Evolutionary conservation across 2,113 vertebrate genomes (phyloP).

Genomic region (Smithornis capensis): DNA sequence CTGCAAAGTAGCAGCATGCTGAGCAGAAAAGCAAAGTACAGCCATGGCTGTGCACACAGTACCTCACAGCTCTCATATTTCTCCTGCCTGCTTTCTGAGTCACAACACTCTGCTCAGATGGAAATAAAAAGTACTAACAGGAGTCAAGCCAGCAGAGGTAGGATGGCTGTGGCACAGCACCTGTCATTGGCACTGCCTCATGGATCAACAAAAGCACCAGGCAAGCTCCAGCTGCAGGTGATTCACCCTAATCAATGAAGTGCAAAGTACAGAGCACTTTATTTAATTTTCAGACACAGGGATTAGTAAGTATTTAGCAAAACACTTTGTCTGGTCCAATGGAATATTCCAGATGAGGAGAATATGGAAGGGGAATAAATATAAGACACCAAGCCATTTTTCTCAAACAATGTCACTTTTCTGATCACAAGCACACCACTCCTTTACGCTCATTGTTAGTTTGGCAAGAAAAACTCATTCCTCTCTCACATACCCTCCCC

Average conservation of each 20-base stretch:
- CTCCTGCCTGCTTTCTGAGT: background rate
- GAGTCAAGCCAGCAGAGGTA: background rate
- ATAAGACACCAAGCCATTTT: background rate
- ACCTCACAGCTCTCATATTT: background rate
- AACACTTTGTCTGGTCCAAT: background rate
- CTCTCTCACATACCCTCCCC: background rate
- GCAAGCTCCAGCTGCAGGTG: background rate
- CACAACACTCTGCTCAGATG: background rate
- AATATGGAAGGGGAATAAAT: background rate
- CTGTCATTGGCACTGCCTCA: background rate
- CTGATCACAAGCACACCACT: background rate
- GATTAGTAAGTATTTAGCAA: background rate
- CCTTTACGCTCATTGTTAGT: background rate
- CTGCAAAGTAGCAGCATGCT: background rate
- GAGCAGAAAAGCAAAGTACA: background rate
- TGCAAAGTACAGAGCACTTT: background rate
- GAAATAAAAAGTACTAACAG: background rate
- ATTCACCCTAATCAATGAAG: background rate
- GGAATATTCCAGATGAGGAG: background rate
- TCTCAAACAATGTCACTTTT: background rate
- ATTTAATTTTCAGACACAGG: background rate
- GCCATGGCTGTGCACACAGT: fast-evolving
- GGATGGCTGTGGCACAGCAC: background rate
- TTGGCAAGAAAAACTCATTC: background rate
- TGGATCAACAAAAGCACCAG: background rate